Evolutionary conservation across 1,140 invertebrate species (phyloP), one percentile per base, ranked within the genome.

Genomic region (Drosophila virilis): DNA sequence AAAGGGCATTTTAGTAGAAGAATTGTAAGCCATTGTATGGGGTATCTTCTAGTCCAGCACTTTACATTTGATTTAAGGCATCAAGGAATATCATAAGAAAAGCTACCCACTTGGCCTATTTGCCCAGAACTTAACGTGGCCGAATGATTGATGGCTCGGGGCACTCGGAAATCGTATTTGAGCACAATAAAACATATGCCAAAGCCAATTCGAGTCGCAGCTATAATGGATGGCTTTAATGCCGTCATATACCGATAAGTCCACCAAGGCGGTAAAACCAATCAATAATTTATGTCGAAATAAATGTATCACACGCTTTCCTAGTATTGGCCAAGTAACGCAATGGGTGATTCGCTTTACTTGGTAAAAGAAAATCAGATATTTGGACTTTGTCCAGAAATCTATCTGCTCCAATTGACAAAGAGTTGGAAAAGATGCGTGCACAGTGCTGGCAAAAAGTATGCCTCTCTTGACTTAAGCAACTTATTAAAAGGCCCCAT

Each of bases 311-410:
- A 45, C 4, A 40, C 12, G 17, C 38, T 37, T 28, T 43, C 48
- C 45, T 8, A 37, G 37, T 59, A 22, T 42, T 60, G 57, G 38
- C 28, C 37, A 60, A 69, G 2, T 22, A 22, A 22, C 22, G 22
- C 9, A 15, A 6, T 43, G 13, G 46, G 2, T 46, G 8, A 46
- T 55, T 45, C 17, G 8, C 38, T 51, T 59, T 54, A 32, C 17
- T 7, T 12, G n/a, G n/a, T 9, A 28, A 57, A 38, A 12, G 22
- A 6, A 12, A 7, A 12, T 6, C 38, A 32, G 32, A 54, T 35
- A 15, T 35, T 83, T 83, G 77, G 81, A 82, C 65, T 52, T 61
- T 80, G 77, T 54, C 73, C 77, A 85, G 75, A 73, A 67, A 54
- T 66, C 77, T 35, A 40, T 61, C 6, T 50, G 81, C 81, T 73